These are phyloP conservation scores for Rhipidura dahli DNA, from an alignment of 2,113 vertebrate species.

Conservation along the genomic window DNA sequence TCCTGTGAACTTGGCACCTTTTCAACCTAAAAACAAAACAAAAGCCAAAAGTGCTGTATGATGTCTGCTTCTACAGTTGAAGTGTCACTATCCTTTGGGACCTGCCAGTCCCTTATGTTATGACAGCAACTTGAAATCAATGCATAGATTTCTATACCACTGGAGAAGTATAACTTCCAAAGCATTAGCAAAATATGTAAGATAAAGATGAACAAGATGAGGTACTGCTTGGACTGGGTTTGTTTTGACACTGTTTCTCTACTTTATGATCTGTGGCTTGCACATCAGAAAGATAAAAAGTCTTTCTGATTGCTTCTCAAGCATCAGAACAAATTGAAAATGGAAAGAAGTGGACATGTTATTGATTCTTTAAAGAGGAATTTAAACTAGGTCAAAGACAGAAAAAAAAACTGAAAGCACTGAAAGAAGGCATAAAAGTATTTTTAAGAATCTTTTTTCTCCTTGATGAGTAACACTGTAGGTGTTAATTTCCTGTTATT, in stretches of 20 bases:
- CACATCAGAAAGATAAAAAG: background rate
- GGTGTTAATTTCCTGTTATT: background rate
- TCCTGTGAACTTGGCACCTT: background rate
- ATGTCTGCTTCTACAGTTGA: background rate
- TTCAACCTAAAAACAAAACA: background rate
- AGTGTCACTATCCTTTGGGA: background rate
- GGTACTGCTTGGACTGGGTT: background rate
- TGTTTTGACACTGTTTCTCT: background rate
- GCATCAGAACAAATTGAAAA: background rate
- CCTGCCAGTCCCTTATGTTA: background rate
- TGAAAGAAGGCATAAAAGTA: background rate
- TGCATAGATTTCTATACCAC: background rate
- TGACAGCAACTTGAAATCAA: background rate
- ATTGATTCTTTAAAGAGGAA: background rate
- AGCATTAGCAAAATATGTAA: background rate
- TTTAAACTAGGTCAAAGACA: background rate
- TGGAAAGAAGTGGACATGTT: background rate
- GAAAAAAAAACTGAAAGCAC: background rate
- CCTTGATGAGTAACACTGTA: background rate
- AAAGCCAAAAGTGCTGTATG: accelerated
- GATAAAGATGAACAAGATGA: background rate
- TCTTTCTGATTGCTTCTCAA: background rate
- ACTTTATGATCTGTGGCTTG: background rate
- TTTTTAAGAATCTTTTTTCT: background rate
- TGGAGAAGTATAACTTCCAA: background rate